Evolutionary conservation across 2,113 vertebrate genomes (phyloP), one percentile per base, ranked within the genome.

Genomic region (Pachypanchax playfairii): DNA sequence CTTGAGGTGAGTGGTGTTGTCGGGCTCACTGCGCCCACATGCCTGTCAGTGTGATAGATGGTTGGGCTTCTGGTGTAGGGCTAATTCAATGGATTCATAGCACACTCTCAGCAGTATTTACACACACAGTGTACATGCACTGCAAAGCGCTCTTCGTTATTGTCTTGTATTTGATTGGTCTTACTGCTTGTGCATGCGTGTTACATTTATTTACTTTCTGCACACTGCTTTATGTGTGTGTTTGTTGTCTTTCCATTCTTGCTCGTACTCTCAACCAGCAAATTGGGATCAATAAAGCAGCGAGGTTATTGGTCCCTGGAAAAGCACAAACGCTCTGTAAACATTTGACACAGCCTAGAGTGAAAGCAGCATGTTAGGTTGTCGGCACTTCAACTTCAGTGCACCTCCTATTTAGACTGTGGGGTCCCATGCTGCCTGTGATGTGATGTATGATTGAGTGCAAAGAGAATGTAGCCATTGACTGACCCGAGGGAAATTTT

Each of bases 31-130:
- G 31, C 31, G n/a, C 63, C 65, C 13, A 54, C 20, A 11, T 33
- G 77, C 67, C 79, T 79, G 80, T 86, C 87, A 73, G 59, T 1
- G 13, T 84, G 84, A 86, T 79, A 35, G 84, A 89, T 85, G 65
- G 76, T 70, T 26, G 21, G 1, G 50, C 63, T 26, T 75, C 83
- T 48, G 75, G 71, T n/a, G n/a, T 80, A 47, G 67, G 80, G 80
- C 78, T 82, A 61, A 86, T 87, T 75, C 70, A 70, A 73, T 78
- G 62, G 50, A 74, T 18, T 42, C 6, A n/a, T 14, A n/a, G 38
- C 43, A 20, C 47, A 31, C 53, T 51, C 70, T 61, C 52, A 47
- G 38, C 39, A 47, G 22, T 51, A 55, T 71, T 42, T 29, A 21
- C 43, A 41, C 35, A 20, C 56, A 50, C 24, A 28, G 22, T 33